A percentile compares a stretch with the other conserved stretches of the same genome.
These are phyloP conservation scores for Anableps anableps DNA, from an alignment of 2,797 vertebrate species.

Conservation along the genomic window DNA sequence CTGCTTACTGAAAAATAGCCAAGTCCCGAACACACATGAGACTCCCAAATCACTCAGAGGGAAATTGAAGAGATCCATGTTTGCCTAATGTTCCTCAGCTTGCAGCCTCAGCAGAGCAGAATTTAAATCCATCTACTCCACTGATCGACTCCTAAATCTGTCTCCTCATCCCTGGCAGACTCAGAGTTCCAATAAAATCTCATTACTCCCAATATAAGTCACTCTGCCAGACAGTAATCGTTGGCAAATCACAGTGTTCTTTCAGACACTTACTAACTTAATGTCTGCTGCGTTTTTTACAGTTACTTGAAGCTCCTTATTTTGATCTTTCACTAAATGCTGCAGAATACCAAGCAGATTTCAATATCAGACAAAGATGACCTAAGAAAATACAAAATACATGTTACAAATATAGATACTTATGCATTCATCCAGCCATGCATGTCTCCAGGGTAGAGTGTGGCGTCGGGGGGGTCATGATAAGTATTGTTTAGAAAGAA, in stretches of 20 bases:
- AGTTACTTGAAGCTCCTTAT: not conserved
- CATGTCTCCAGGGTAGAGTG: too few relatives aligned
- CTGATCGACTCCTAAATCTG: slow-evolving; percentile 36
- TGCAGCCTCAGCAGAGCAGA: slow-evolving; percentile 30
- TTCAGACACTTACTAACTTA: not conserved
- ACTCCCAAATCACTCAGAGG: slow-evolving; percentile 9
- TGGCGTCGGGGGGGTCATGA: too few relatives aligned
- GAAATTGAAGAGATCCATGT: slow-evolving; percentile 3
- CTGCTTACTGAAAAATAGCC: slow-evolving; percentile 84
- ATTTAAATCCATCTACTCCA: slow-evolving; percentile 22
- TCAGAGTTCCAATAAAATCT: slow-evolving; percentile 10
- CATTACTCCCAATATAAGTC: slow-evolving; percentile 17
- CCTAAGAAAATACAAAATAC: not conserved
- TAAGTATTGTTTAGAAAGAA: not conserved
- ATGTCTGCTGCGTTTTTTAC: not conserved
- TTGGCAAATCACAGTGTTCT: slow-evolving; percentile 9
- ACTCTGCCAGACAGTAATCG: slow-evolving; percentile 20
- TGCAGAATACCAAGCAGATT: not conserved
- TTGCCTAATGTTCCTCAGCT: slow-evolving; percentile 4
- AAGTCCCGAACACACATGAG: slow-evolving; percentile 67
- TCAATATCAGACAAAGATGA: not conserved
- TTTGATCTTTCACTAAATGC: not conserved
- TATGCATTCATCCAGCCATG: not conserved
- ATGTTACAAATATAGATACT: not conserved
- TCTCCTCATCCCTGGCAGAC: slow-evolving; percentile 12